Conservation (phyloP, 2,888 invertebrate species). For the Pristionchus exspectatus region DNA sequence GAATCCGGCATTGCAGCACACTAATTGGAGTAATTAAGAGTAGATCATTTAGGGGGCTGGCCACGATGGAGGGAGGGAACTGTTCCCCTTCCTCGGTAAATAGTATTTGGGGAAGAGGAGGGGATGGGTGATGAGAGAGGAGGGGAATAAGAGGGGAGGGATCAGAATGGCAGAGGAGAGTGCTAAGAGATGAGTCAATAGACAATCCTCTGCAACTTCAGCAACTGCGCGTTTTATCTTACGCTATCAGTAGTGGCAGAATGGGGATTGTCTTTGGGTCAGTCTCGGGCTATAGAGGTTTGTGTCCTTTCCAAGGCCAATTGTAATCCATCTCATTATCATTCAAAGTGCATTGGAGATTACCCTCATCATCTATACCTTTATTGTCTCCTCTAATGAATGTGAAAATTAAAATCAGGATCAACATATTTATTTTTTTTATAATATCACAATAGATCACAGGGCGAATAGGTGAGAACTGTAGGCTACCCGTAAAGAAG, state of each 20-base stretch:
- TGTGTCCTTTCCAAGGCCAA: too few relatives aligned
- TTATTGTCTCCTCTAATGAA: too few relatives aligned
- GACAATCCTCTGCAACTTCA: background rate
- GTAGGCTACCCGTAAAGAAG: background rate
- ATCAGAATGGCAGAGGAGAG: conserved; percentile 6
- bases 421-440: background rate
- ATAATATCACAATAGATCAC: conserved; percentile 17
- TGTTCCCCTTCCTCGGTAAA: conserved; percentile 42
- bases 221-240: background rate
- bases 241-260: background rate
- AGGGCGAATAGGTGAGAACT: background rate
- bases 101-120: background rate
- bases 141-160: conserved; percentile 20
- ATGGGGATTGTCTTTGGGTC: background rate
- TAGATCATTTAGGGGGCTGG: conserved; percentile 22
- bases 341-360: too few relatives aligned
- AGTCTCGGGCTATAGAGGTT: too few relatives aligned
- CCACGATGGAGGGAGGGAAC: background rate
- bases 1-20: background rate
- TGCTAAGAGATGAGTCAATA: conserved; percentile 35
- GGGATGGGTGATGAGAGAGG: conserved; percentile 15
- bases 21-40: conserved; percentile 45
- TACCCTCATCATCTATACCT: too few relatives aligned
- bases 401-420: too few relatives aligned
- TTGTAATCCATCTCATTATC: too few relatives aligned